Base-by-base conservation (phyloP, 1,140 invertebrate genomes). In the Lutraria rhynchaena region DNA sequence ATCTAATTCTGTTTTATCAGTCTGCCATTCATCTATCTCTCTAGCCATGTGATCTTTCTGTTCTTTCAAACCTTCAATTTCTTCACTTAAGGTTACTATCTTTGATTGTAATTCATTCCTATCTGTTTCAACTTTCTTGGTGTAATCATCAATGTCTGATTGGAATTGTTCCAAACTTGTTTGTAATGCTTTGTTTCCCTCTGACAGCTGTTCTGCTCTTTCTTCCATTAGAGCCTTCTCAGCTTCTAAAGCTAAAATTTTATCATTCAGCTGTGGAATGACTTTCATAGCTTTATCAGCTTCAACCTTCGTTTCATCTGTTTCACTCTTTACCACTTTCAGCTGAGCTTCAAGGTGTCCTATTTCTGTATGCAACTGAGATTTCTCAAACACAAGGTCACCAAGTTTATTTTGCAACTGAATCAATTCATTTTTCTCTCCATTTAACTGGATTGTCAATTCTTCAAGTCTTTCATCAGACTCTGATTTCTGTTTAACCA, bases 331-430 rank as follows among this genome's bases (percentile, higher is more conserved):
- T 3, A 81, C 29, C n/a, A 81, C 17, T 61, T 81, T 73, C 29
- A 81, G 24, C 22, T 71, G 57, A 27, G 78, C 78, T 35, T 81
- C 78, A 13, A 81, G 46, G 19, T 63, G 70, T 4, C 78, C 78
- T 0, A 81, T 51, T 22, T 81, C 46, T 15, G 15, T 73, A 44
- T 73, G 69, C 31, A 81, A 33, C 49, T 81, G 51, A 61, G 78
- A 81, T 57, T 81, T 81, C 46, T 81, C 78, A 51, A 49, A 65
- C 9, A 81, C 60, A 15, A 81, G 57, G 65, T 81, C 67, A 33
- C 78, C 78, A 4, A 81, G 44, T 70, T 81, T 81, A 22, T 73
- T 65, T 22, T 81, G 55, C 27, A 81, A 27, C 49, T 81, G 78
- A 24, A 55, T 29, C 29, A 73, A 37, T 31, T 81, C 69, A 7